Evolutionary conservation across 1,140 invertebrate genomes (phyloP).

Genomic region (Nixonia krombeini): DNA sequence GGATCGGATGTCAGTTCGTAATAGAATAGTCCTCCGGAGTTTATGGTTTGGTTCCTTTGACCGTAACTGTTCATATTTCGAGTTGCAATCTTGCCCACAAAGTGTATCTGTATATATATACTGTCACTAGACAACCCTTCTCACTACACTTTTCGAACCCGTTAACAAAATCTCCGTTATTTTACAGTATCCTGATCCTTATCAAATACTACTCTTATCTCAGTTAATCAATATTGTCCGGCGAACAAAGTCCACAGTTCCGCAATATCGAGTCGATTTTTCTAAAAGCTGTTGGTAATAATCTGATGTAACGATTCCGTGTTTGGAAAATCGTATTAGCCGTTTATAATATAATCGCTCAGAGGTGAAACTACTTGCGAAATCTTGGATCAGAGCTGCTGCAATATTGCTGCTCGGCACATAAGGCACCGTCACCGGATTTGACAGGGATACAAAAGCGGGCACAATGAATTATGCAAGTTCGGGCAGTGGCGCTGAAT

Average conservation of each 20-base stretch:
- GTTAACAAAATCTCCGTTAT: neutral
- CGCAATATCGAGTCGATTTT: no score
- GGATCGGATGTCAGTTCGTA: slow-evolving; percentile 69
- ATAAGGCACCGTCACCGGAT: slow-evolving; percentile 28
- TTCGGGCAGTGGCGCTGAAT: slow-evolving; percentile 33
- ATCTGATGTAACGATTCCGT: no score
- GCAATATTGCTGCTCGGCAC: slow-evolving; percentile 32
- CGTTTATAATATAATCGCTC: neutral
- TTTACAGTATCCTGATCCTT: neutral
- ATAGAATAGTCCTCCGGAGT: slow-evolving; percentile 67
- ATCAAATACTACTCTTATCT: no score
- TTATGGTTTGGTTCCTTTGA: slow-evolving; percentile 57
- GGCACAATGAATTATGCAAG: slow-evolving; percentile 47
- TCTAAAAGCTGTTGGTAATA: no score
- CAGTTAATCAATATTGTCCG: no score
- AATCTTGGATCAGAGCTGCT: slow-evolving; percentile 28
- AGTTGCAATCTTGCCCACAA: slow-evolving; percentile 11
- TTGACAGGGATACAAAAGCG: slow-evolving; percentile 47
- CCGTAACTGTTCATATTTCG: slow-evolving; percentile 35
- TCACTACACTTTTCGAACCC: no score
- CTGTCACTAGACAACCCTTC: no score
- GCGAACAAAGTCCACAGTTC: no score
- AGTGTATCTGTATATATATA: no score
- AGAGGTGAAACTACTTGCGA: slow-evolving; percentile 26
- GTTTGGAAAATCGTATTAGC: neutral